Conservation (phyloP, 1,140 invertebrate genomes). For the Tetragnatha versicolor region DNA sequence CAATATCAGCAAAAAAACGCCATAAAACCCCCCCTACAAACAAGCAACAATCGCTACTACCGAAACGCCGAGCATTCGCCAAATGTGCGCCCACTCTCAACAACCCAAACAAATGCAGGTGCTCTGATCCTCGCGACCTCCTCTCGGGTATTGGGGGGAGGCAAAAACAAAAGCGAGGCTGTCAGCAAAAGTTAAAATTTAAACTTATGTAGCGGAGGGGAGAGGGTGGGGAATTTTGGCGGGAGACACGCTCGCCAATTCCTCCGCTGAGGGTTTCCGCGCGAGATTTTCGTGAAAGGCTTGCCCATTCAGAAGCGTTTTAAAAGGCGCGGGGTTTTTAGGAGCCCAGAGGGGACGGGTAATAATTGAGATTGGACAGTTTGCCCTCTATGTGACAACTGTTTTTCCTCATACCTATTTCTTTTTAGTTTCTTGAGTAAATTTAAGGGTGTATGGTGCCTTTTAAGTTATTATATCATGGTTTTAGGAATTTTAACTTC, state of each 20-base stretch:
- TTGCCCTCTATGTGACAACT: too few species aligned
- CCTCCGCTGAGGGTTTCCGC: constrained; percentile 1
- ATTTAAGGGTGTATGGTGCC: too few species aligned
- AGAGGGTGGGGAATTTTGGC: constrained; percentile 28
- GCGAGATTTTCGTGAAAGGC: constrained; percentile 6
- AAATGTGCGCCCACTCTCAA: background rate
- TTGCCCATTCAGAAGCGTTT: constrained; percentile 28
- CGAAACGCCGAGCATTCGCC: constrained; percentile 11
- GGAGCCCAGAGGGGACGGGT: background rate
- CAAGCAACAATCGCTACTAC: too few species aligned
- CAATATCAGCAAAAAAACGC: too few species aligned
- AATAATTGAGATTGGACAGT: background rate
- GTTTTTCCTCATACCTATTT: too few species aligned
- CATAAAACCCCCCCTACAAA: too few species aligned
- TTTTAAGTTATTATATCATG: too few species aligned
- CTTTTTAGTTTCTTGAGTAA: too few species aligned
- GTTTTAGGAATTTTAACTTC: too few species aligned
- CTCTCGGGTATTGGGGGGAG: constrained; percentile 20
- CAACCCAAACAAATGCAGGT: constrained; percentile 48
- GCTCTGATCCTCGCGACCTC: constrained; percentile 34
- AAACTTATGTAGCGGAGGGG: constrained; percentile 43
- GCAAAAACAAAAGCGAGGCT: constrained; percentile 37
- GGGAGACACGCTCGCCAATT: constrained; percentile 42
- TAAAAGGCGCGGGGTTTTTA: constrained; percentile 43
- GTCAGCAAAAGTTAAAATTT: constrained; percentile 54